Evolutionary conservation across 2,797 vertebrate genomes (phyloP), one percentile per base, ranked within the genome.

Genomic region (Mus minutoides): DNA sequence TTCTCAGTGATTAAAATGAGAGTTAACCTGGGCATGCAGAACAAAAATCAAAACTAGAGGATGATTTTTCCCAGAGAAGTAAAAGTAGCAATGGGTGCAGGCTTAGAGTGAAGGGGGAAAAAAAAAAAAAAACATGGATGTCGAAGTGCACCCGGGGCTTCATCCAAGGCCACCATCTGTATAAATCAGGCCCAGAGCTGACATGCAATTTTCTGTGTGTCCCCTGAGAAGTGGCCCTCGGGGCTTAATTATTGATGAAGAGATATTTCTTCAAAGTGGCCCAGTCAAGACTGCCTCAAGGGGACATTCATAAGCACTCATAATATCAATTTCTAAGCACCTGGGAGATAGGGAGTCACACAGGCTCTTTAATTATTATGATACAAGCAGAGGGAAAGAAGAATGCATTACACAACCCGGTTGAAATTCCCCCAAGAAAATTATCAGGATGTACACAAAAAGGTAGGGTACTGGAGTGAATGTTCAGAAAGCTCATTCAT

Each of bases 211-310:
- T 96, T 96, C 94, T 89, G 95, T 77, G 64, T 62, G 94, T 97
- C 97, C 96, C 97, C 91, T 92, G 97, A 98, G 97, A 97, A 94
- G 96, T 95, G 91, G 97, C 96, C 97, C 96, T 97, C 71, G 0
- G 96, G 97, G 95, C 94, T 96, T 98, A 95, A 97, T 97, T 97
- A 97, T 88, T 97, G 95, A 97, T 94, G 96, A 97, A 97, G 97
- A 98, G 97, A 97, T 97, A 97, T 98, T 96, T 97, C 96, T 97
- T 97, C 94, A 94, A 96, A 98, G 97, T 96, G 96, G 97, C 97
- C 94, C 92, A 92, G 96, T 96, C 96, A 96, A 93, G 86, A 96
- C 54, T 92, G 91, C 92, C 97, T 92, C 97, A 80, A 96, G 96
- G 96, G 97, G 96, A 97, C 97, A 95, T 92, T 97, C 96, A 90